Conservation (phyloP, 2,797 vertebrate species). For the Betta splendens region DNA sequence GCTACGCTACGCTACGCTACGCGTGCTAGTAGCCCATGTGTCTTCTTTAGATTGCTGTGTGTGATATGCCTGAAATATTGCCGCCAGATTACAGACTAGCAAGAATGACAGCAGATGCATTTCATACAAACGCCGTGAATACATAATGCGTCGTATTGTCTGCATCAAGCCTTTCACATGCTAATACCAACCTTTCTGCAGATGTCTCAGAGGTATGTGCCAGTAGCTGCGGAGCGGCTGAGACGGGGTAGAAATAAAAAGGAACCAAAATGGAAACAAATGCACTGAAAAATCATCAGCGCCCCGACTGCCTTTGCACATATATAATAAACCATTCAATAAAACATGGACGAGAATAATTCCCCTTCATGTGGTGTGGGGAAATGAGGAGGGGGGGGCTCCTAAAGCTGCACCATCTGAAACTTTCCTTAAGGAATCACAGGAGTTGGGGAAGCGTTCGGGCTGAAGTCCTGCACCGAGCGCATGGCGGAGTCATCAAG, state of each 20-base stretch:
- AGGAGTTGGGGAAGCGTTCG: slow-evolving; percentile 53
- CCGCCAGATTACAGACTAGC: slow-evolving; percentile 75
- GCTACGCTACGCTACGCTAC: slow-evolving; percentile 39
- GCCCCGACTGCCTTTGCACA: slow-evolving; percentile 37
- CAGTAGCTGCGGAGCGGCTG: slow-evolving; percentile 57
- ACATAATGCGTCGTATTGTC: slow-evolving; percentile 81
- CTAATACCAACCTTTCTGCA: slow-evolving; percentile 80
- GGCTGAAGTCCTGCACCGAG: slow-evolving; percentile 62
- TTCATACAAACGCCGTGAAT: slow-evolving; percentile 81
- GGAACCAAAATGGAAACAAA: slow-evolving; percentile 54
- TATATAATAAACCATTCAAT: slow-evolving; percentile 37
- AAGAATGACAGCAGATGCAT: slow-evolving; percentile 77
- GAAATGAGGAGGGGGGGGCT: slow-evolving; percentile 24
- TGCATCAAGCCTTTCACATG: slow-evolving; percentile 81
- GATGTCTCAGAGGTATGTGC: slow-evolving; percentile 77
- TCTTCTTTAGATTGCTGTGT: slow-evolving; percentile 61
- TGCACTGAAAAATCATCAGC: slow-evolving; percentile 35
- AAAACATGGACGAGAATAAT: slow-evolving; percentile 38
- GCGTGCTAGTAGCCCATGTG: slow-evolving; percentile 41
- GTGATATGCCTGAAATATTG: slow-evolving; percentile 67
- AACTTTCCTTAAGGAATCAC: slow-evolving; percentile 65
- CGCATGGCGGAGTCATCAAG: slow-evolving; percentile 76
- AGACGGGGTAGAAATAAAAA: slow-evolving; percentile 52
- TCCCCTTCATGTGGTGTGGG: slow-evolving; percentile 41
- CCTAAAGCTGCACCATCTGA: slow-evolving; percentile 41